phyloP scores from a whole-genome alignment of 1,140 invertebrate species.

The Brachionus asplanchnoidis region DNA sequence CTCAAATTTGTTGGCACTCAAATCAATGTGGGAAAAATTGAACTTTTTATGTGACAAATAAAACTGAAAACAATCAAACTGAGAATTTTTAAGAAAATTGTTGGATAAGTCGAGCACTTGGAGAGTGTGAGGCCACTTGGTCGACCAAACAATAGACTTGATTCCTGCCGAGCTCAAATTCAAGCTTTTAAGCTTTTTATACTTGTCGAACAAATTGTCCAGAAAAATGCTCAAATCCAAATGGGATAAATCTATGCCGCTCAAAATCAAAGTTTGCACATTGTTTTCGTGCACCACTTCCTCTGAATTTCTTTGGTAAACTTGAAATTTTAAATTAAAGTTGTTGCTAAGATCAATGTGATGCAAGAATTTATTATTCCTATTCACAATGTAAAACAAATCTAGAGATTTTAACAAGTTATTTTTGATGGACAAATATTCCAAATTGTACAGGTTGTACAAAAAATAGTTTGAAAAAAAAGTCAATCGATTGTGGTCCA shows the following conservation, averaged over 20 bases:
- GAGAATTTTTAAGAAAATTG: not conserved
- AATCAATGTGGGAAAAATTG: not conserved
- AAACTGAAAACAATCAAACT: conserved; percentile 24
- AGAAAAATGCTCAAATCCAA: conserved; percentile 11
- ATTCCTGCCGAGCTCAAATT: conserved; percentile 13
- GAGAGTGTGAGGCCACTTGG: not conserved
- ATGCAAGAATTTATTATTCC: not conserved
- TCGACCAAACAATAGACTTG: not conserved
- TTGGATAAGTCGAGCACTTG: not conserved
- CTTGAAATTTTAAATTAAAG: not conserved
- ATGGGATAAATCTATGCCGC: conserved; percentile 1
- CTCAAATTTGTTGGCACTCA: not conserved
- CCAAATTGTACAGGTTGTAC: not conserved
- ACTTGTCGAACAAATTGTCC: not conserved
- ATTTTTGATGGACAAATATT: not conserved
- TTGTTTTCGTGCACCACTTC: not conserved
- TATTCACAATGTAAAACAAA: conserved; percentile 2
- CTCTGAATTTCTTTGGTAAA: not conserved
- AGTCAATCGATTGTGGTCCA: not conserved
- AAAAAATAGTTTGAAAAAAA: conserved; percentile 10
- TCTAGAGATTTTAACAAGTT: not conserved
- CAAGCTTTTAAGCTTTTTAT: not conserved
- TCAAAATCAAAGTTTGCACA: not conserved
- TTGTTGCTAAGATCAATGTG: not conserved
- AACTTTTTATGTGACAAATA: not conserved